Evolutionary conservation across 2,888 invertebrate genomes (phyloP).

Genomic region (Acrobasis repandana): DNA sequence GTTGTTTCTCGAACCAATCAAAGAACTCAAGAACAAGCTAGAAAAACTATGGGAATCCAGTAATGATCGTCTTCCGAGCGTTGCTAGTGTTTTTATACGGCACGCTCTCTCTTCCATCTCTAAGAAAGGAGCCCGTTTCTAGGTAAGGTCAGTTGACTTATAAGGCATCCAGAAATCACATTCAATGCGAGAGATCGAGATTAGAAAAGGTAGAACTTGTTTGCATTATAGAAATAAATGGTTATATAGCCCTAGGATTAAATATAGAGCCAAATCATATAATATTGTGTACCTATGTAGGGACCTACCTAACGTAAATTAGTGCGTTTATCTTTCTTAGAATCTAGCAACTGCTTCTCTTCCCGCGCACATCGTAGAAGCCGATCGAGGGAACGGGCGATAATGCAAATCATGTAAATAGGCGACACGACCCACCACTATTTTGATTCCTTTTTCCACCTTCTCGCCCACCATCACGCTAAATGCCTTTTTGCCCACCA

Average conservation of each 20-base stretch:
- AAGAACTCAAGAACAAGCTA: conserved; percentile 52
- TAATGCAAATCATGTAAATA: too few relatives aligned
- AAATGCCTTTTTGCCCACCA: too few relatives aligned
- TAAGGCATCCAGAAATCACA: conserved; percentile 19
- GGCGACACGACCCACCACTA: too few relatives aligned
- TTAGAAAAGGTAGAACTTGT: conserved; percentile 15
- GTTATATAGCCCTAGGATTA: not conserved
- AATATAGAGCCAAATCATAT: too few relatives aligned
- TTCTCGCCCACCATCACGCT: too few relatives aligned
- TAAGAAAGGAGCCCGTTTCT: conserved; percentile 51
- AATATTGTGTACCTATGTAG: too few relatives aligned
- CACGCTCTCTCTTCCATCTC: conserved; percentile 53
- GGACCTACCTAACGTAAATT: too few relatives aligned
- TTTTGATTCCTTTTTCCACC: too few relatives aligned
- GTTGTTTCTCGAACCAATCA: conserved; percentile 31
- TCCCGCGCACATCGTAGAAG: too few relatives aligned
- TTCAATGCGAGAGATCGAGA: conserved; percentile 20
- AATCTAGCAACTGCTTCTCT: too few relatives aligned
- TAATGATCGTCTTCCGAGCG: conserved; percentile 71
- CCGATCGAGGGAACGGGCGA: too few relatives aligned
- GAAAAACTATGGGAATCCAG: conserved; percentile 69
- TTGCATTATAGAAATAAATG: not conserved
- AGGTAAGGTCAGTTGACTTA: conserved; percentile 39
- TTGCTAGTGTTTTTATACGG: conserved; percentile 59
- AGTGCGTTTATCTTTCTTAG: too few relatives aligned